phyloP scores from a whole-genome alignment of 2,113 vertebrate species.

The Myotis yumanensis region DNA sequence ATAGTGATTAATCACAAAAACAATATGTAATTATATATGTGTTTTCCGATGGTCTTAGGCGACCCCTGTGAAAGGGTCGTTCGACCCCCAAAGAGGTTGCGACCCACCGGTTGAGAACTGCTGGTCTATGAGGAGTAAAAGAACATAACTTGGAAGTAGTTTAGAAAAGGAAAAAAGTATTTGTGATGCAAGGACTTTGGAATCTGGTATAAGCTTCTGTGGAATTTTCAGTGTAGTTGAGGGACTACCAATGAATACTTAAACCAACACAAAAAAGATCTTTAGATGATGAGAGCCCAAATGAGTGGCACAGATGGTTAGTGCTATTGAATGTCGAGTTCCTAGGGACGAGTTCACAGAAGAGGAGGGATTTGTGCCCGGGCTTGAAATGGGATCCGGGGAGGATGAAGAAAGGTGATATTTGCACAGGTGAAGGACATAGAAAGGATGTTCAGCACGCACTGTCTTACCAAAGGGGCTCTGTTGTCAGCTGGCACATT shows the following conservation, averaged over 20 bases:
- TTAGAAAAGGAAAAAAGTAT: neutral
- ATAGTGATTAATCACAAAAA: no score
- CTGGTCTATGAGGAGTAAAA: neutral
- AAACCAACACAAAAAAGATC: neutral
- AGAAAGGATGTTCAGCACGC: neutral
- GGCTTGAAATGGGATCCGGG: neutral
- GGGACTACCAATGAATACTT: neutral
- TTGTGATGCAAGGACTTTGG: neutral
- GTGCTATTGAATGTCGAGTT: neutral
- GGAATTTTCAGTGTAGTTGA: constrained; percentile 12
- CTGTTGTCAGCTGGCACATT: neutral
- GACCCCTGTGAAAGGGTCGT: no score
- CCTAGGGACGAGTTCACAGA: neutral
- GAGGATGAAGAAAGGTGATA: neutral
- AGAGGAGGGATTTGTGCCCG: neutral
- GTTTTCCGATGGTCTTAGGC: no score
- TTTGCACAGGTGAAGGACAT: neutral
- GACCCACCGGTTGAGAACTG: no score
- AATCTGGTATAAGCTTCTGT: neutral
- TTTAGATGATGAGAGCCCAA: neutral
- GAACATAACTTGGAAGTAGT: constrained; percentile 35
- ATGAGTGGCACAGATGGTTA: neutral
- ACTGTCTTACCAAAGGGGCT: neutral
- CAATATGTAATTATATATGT: no score
- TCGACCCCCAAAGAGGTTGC: no score